These are phyloP conservation scores for Gavia stellata DNA, from an alignment of 2,113 vertebrate genomes.

Conservation along the genomic window DNA sequence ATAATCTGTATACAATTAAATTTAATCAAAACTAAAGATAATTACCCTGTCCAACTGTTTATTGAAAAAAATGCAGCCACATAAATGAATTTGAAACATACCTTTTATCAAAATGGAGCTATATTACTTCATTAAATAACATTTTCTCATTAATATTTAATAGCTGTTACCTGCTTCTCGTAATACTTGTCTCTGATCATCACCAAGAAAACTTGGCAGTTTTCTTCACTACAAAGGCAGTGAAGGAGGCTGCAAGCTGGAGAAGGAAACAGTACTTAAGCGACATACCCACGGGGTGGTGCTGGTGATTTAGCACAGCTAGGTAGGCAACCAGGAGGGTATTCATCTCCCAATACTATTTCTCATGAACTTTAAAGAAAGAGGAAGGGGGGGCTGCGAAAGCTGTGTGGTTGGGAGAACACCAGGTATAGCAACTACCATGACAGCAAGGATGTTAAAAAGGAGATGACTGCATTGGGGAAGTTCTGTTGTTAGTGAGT, in stretches of 20 bases:
- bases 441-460: accelerated
- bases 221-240: too few relatives aligned
- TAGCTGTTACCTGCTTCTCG: background rate
- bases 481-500: accelerated
- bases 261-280: accelerated
- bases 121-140: accelerated
- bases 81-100: background rate
- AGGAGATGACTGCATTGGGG: accelerated
- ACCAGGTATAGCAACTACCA: accelerated
- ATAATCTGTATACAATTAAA: background rate
- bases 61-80: accelerated
- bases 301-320: background rate
- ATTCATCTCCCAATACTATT: accelerated
- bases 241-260: accelerated
- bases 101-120: background rate
- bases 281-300: accelerated
- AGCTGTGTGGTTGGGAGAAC: accelerated
- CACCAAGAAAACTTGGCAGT: too few relatives aligned
- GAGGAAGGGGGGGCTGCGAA: background rate
- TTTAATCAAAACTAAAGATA: background rate
- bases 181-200: accelerated
- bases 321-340: accelerated
- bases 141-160: background rate
- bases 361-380: background rate
- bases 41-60: too few relatives aligned